These are phyloP conservation scores for Sebastes minor DNA, from an alignment of 2,797 vertebrate genomes.

Conservation along the genomic window DNA sequence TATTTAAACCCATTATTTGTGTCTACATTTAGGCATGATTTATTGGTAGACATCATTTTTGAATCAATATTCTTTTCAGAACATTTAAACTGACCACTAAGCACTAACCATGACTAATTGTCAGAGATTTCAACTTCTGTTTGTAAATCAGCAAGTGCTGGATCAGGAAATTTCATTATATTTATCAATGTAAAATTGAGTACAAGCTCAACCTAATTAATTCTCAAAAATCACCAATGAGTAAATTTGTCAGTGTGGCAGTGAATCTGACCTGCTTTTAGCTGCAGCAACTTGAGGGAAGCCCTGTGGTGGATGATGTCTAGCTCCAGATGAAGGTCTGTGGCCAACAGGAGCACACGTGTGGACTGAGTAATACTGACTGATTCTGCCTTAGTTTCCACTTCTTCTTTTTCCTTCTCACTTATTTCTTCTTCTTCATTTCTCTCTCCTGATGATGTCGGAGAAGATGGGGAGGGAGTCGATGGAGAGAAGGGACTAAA, in stretches of 20 bases:
- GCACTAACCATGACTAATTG: neutral
- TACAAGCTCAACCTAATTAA: neutral
- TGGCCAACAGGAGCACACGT: slow-evolving; percentile 65
- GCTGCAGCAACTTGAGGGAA: slow-evolving; percentile 85
- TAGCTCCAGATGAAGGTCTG: slow-evolving; percentile 91
- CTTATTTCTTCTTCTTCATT: slow-evolving; percentile 6
- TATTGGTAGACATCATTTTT: neutral
- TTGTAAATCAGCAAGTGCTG: neutral
- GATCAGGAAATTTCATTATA: neutral
- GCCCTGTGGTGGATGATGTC: slow-evolving; percentile 87
- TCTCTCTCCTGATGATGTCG: slow-evolving; percentile 24
- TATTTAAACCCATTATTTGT: neutral
- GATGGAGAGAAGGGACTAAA: neutral
- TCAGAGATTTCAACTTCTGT: neutral
- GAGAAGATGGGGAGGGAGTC: neutral
- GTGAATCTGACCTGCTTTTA: slow-evolving; percentile 71
- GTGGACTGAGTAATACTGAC: slow-evolving; percentile 38
- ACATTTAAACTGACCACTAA: neutral
- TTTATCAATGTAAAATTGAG: neutral
- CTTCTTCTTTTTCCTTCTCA: slow-evolving; percentile 20
- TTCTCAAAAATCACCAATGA: neutral
- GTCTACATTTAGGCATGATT: neutral
- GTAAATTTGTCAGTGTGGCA: neutral
- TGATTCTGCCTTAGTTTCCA: slow-evolving; percentile 10
- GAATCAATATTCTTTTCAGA: neutral